phyloP scores from a whole-genome alignment of 2,797 vertebrate genomes.

The Thaleichthys pacificus region DNA sequence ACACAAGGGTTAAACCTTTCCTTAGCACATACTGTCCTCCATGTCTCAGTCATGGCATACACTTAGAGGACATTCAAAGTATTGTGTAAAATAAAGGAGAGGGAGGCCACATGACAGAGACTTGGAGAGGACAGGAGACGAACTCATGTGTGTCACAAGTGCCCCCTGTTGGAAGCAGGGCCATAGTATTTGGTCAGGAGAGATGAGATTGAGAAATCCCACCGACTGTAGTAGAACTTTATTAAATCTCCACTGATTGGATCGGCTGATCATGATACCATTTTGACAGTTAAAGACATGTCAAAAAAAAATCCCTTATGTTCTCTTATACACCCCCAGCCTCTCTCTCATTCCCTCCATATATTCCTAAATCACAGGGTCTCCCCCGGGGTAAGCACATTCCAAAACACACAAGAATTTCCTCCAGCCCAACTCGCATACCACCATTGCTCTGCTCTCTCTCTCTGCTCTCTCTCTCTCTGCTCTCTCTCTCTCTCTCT shows the following conservation, averaged over 20 bases:
- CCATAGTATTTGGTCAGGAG: conserved; percentile 21
- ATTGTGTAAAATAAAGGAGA: too few species aligned
- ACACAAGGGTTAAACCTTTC: too few species aligned
- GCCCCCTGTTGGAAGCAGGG: conserved; percentile 71
- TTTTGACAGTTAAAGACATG: not conserved
- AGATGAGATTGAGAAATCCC: conserved; percentile 5
- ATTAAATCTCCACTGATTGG: not conserved
- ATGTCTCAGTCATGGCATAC: too few species aligned
- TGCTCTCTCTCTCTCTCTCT: conserved; percentile 10
- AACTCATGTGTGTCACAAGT: conserved; percentile 51
- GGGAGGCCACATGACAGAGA: conserved; percentile 7
- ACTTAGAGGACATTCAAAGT: too few species aligned
- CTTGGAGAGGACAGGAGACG: not conserved
- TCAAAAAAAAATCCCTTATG: not conserved
- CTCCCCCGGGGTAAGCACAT: conserved; percentile 82
- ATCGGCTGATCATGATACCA: not conserved
- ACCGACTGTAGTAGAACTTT: not conserved
- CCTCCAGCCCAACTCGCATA: conserved; percentile 74
- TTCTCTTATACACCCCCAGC: conserved; percentile 4
- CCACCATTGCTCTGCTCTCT: conserved; percentile 46
- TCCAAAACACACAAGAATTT: conserved; percentile 83
- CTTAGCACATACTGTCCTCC: too few species aligned
- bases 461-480: conserved; percentile 7
- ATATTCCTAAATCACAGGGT: conserved; percentile 73
- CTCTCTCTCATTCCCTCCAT: conserved; percentile 60